phyloP scores from a whole-genome alignment of 2,113 vertebrate genomes.

The Chloropsis cyanopogon region DNA sequence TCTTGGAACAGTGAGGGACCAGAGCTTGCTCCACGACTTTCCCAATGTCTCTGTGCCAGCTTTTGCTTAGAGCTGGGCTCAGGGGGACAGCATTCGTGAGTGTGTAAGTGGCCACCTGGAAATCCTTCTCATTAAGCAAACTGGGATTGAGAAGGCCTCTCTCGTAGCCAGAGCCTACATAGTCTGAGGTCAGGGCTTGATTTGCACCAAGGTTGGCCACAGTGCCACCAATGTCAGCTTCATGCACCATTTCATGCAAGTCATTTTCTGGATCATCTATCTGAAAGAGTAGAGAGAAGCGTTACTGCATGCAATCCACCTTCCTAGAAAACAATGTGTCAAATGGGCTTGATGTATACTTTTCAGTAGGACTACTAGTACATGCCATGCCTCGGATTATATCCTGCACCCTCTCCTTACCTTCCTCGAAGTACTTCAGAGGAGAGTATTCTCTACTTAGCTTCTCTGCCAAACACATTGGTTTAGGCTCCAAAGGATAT shows the following conservation, averaged over 20 bases:
- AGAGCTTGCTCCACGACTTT: slow-evolving; percentile 64
- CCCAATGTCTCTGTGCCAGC: slow-evolving; percentile 69
- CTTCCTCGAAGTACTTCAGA: not conserved
- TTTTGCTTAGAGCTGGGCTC: slow-evolving; percentile 58
- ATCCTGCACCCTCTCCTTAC: not conserved
- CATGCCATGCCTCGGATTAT: not conserved
- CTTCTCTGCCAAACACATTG: not conserved
- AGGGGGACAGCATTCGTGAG: slow-evolving; percentile 71
- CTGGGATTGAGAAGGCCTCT: slow-evolving; percentile 71
- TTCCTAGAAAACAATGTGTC: not conserved
- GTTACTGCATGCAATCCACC: not conserved
- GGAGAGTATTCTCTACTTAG: not conserved
- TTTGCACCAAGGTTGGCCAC: slow-evolving; percentile 68
- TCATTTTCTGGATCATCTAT: slow-evolving; percentile 71
- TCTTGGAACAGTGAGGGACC: slow-evolving; percentile 65
- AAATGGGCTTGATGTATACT: not conserved
- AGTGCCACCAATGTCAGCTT: not conserved
- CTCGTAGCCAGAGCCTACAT: slow-evolving; percentile 63
- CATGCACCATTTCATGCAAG: slow-evolving; percentile 54
- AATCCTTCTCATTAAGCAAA: slow-evolving; percentile 50
- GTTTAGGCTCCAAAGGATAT: not conserved
- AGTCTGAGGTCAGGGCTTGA: slow-evolving; percentile 76
- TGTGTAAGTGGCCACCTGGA: slow-evolving; percentile 43
- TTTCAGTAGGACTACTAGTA: not conserved
- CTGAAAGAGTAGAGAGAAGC: slow-evolving; percentile 63